A percentile compares a stretch with the other conserved stretches of the same genome.
phyloP scores from a whole-genome alignment of 1,140 invertebrate species.

The Neotoxoptera formosana region DNA sequence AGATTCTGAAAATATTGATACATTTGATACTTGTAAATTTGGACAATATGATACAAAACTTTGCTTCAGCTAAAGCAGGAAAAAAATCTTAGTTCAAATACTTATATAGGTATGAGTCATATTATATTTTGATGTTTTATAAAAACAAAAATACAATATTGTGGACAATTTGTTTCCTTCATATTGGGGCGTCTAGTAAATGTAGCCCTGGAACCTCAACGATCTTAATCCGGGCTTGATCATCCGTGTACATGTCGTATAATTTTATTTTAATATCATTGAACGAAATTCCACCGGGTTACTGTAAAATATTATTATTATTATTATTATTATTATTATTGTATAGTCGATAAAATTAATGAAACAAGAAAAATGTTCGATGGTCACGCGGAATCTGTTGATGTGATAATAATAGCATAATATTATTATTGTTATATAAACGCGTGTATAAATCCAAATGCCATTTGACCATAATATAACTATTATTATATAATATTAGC shows the following conservation, averaged over 20 bases:
- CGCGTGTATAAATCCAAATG: not conserved
- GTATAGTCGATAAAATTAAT: not conserved
- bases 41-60: no score
- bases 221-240: no score
- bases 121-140: no score
- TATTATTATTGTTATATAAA: constrained; percentile 3
- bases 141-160: no score
- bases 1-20: no score
- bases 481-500: not conserved
- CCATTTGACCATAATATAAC: not conserved
- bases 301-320: constrained; percentile 7
- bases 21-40: no score
- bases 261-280: not conserved
- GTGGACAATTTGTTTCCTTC: no score
- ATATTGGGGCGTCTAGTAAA: no score
- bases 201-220: no score
- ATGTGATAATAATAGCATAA: not conserved
- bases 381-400: not conserved
- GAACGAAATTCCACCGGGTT: not conserved
- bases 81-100: no score
- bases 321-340: not conserved
- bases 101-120: no score
- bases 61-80: no score
- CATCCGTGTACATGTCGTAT: not conserved
- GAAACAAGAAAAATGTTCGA: not conserved